Evolutionary conservation across 2,797 vertebrate genomes (phyloP).

Genomic region (Cynodonichthys magdalenae): DNA sequence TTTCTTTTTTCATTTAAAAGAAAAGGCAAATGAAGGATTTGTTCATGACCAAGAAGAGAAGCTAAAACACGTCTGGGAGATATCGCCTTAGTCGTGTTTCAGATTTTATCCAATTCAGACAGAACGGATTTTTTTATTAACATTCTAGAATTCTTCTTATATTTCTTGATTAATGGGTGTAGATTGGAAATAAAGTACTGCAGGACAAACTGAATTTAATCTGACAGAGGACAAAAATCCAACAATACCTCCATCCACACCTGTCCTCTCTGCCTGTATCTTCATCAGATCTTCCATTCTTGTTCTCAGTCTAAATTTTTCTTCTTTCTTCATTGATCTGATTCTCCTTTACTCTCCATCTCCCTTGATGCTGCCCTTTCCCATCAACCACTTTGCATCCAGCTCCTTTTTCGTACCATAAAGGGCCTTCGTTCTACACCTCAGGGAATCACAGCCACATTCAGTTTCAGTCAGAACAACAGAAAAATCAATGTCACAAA

Average conservation of each 20-base stretch:
- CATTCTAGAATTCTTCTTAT: slow-evolving; percentile 65
- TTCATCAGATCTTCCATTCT: slow-evolving; percentile 7
- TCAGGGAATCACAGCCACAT: slow-evolving; percentile 2
- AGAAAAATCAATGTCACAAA: not conserved
- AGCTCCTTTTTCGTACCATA: slow-evolving; percentile 2
- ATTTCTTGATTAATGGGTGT: slow-evolving; percentile 66
- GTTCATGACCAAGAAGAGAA: slow-evolving; percentile 45
- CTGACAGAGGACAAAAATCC: slow-evolving; percentile 37
- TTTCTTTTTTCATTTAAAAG: slow-evolving; percentile 56
- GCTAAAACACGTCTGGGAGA: slow-evolving; percentile 62
- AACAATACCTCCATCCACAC: slow-evolving; percentile 26
- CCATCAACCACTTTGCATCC: slow-evolving; percentile 35
- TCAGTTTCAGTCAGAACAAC: slow-evolving; percentile 11
- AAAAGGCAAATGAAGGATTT: slow-evolving; percentile 43
- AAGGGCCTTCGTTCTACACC: not conserved
- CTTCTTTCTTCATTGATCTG: slow-evolving; percentile 19
- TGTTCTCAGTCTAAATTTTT: not conserved
- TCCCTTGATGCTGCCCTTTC: slow-evolving; percentile 26
- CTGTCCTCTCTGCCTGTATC: slow-evolving; percentile 1
- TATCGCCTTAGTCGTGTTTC: slow-evolving; percentile 69
- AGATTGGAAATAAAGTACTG: slow-evolving; percentile 47
- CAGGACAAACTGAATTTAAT: slow-evolving; percentile 41
- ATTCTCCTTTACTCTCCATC: slow-evolving; percentile 2
- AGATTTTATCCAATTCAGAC: slow-evolving; percentile 71
- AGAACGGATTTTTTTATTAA: slow-evolving; percentile 66